These are phyloP conservation scores for Hippoglossus stenolepis DNA, from an alignment of 2,113 vertebrate species.

Conservation along the genomic window DNA sequence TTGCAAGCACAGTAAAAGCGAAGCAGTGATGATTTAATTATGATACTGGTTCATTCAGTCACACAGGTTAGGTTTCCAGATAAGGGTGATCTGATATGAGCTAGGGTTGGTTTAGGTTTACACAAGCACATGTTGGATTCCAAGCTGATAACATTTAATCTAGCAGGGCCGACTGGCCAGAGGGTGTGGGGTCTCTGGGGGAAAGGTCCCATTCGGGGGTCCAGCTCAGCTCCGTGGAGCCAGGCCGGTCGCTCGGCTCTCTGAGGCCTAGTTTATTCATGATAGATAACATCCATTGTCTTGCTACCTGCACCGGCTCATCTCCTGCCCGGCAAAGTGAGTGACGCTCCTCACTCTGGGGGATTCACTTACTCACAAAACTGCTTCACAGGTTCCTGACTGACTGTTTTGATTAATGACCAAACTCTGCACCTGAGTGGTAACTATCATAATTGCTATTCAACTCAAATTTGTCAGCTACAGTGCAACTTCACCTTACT, in stretches of 20 bases:
- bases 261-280: conserved; percentile 84
- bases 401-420: conserved; percentile 91
- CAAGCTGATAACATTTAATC: conserved; percentile 89
- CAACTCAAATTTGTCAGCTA: conserved; percentile 27
- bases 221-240: conserved; percentile 35
- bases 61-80: conserved; percentile 87
- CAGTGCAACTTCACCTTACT: conserved; percentile 40
- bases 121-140: conserved; percentile 71
- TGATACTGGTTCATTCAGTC: conserved; percentile 90
- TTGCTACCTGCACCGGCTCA: conserved; percentile 78
- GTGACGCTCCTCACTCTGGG: conserved; percentile 82
- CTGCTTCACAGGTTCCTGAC: conserved; percentile 81
- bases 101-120: conserved; percentile 83
- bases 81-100: conserved; percentile 69
- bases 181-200: conserved; percentile 69
- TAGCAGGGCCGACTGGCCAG: conserved; percentile 80
- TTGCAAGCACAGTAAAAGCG: conserved; percentile 87
- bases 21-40: conserved; percentile 96
- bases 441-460: conserved; percentile 61
- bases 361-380: conserved; percentile 87
- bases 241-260: conserved; percentile 50
- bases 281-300: conserved; percentile 80
- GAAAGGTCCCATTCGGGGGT: neutral
- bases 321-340: conserved; percentile 85
- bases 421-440: conserved; percentile 68